Conservation (phyloP, 2,888 invertebrate genomes). For the Agonopterix subpropinquella region DNA sequence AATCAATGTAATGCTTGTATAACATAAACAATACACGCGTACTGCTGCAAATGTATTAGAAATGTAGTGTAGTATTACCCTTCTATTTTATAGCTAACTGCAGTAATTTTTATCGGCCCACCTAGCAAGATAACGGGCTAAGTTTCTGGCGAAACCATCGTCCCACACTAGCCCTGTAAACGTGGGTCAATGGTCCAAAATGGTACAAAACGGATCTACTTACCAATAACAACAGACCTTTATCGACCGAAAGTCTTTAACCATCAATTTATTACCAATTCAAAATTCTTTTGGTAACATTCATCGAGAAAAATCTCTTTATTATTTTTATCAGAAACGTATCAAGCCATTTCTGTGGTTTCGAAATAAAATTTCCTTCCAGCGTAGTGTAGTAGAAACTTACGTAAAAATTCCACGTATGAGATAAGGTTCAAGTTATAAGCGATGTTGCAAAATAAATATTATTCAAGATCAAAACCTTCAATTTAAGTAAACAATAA, state of each 20-base stretch:
- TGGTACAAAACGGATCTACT: constrained; percentile 1
- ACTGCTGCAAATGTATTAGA: no score
- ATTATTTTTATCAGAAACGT: constrained; percentile 30
- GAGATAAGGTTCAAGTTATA: constrained; percentile 28
- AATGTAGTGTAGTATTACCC: background rate
- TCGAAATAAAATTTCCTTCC: constrained; percentile 54
- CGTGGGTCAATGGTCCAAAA: constrained; percentile 1
- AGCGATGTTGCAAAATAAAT: constrained; percentile 1
- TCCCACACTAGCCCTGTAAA: constrained; percentile 1
- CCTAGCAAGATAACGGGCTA: no score
- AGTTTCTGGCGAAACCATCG: background rate
- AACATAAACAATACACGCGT: no score
- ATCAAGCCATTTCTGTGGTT: constrained; percentile 46
- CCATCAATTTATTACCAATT: constrained; percentile 8
- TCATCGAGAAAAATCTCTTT: constrained; percentile 19
- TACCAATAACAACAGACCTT: constrained; percentile 2
- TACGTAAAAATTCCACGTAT: constrained; percentile 72
- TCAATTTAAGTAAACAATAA: no score
- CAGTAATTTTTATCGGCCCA: no score
- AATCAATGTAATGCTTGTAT: no score
- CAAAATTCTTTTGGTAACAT: constrained; percentile 10
- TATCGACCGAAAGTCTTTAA: constrained; percentile 3
- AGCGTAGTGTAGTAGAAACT: constrained; percentile 45
- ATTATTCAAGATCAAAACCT: no score
- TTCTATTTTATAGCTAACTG: background rate